Base-by-base conservation (phyloP, 2,888 invertebrate genomes). In the Pseudoips prasinana region DNA sequence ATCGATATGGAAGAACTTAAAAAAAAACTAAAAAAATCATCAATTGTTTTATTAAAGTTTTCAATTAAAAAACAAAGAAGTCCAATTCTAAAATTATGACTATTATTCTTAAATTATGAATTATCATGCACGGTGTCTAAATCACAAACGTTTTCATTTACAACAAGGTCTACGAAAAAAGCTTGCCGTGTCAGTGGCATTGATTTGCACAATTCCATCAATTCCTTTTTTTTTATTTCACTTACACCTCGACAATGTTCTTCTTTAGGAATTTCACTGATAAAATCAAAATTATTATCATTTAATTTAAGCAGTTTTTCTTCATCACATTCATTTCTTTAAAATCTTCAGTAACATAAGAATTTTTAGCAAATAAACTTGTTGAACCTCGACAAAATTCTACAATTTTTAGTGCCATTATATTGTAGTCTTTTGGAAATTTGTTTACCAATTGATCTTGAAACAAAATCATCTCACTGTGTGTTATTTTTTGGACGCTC, bases 331-430 rank as follows among this genome's bases (percentile, higher is more conserved):
- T 17, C 20, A 27, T 17, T 20, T 27, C 27, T 18, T 27, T 20
- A n/a, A 27, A 27, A 8, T 27, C 27, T 10, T 27, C 20, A 8
- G 14, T 8, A 27, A 17, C 27, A 27, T 27, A 27, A 17, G 27
- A 14, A 27, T 19, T 27, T 17, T 34, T 24, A 17, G 19, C 24
- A 23, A 29, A 29, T 8, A 29, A 24, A 7, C 10, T 17, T 18
- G 20, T 34, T 22, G 29, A 34, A 22, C 19, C 34, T 24, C 29
- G 7, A 10, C 34, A 19, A 29, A 38, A 38, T 18, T 38, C 29
- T 19, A 33, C 33, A 11, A 38, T 24, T 29, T 38, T 38, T 29
- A 38, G 24, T 8, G 38, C 22, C 18, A 19, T 22, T 17, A 33
- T 29, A 33, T 38, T 33, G 26, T 30, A 32, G 20, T 26, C 11